Evolutionary conservation across 2,888 invertebrate species (phyloP).

Genomic region (Polyploca ridens): DNA sequence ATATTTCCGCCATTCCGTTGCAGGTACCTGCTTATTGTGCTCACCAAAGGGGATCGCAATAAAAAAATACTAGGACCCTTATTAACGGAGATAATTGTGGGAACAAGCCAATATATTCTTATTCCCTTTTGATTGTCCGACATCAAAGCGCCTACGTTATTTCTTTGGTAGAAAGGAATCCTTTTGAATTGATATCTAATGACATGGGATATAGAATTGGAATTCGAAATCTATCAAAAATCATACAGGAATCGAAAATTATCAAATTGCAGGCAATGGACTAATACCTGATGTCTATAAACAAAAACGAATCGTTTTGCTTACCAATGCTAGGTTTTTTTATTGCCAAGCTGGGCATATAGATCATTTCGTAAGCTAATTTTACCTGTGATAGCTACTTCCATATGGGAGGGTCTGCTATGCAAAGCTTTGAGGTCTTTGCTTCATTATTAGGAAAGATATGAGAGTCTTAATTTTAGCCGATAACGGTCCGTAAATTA

Average conservation of each 20-base stretch:
- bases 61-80: conserved; percentile 9
- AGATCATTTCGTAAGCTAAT: no score
- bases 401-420: no score
- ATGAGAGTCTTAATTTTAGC: no score
- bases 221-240: not conserved
- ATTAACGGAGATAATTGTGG: conserved; percentile 16
- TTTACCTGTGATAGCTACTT: no score
- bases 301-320: no score
- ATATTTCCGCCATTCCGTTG: conserved; percentile 4
- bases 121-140: conserved; percentile 7
- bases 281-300: no score
- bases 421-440: no score
- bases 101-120: conserved; percentile 11
- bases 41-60: not conserved
- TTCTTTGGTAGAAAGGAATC: not conserved
- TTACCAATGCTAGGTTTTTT: no score
- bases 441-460: no score
- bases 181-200: not conserved
- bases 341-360: no score
- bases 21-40: conserved; percentile 12
- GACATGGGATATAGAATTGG: not conserved
- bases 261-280: not conserved
- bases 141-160: not conserved
- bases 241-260: not conserved
- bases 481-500: no score